phyloP scores from a whole-genome alignment of 1,140 invertebrate species.

The Pteromalus puparum region DNA sequence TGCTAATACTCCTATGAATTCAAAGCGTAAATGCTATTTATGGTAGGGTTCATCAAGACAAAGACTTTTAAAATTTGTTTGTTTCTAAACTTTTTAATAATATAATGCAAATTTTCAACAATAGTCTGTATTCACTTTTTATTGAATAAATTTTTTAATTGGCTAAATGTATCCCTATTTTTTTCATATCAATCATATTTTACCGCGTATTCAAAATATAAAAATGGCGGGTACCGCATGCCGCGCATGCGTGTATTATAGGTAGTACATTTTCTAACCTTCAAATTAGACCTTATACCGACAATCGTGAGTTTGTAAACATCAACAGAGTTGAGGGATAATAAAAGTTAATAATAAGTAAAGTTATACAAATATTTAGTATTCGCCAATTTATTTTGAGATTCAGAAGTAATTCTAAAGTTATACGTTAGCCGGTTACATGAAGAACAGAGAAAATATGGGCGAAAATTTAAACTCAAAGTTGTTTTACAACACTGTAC shows the following conservation, averaged over 20 bases:
- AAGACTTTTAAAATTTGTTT: too few relatives aligned
- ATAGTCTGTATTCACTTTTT: neutral
- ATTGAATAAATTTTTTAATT: neutral
- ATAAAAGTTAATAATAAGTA: neutral
- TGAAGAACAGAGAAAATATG: slow-evolving; percentile 51
- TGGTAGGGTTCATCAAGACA: neutral
- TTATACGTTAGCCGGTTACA: neutral
- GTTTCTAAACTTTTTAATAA: too few relatives aligned
- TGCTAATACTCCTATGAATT: slow-evolving; percentile 81
- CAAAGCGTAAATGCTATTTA: slow-evolving; percentile 1
- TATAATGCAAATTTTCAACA: too few relatives aligned
- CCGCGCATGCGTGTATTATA: neutral
- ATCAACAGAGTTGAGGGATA: neutral
- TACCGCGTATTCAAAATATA: neutral
- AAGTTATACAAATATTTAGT: neutral
- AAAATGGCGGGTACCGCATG: neutral
- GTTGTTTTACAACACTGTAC: slow-evolving; percentile 85
- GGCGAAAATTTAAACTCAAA: slow-evolving; percentile 69
- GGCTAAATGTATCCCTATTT: too few relatives aligned
- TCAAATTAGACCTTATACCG: neutral
- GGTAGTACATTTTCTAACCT: neutral
- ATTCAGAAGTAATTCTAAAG: too few relatives aligned
- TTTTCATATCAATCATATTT: neutral
- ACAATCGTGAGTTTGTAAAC: neutral
- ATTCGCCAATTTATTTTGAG: too few relatives aligned